phyloP scores from a whole-genome alignment of 2,888 invertebrate species.

The Lycaena phlaeas region DNA sequence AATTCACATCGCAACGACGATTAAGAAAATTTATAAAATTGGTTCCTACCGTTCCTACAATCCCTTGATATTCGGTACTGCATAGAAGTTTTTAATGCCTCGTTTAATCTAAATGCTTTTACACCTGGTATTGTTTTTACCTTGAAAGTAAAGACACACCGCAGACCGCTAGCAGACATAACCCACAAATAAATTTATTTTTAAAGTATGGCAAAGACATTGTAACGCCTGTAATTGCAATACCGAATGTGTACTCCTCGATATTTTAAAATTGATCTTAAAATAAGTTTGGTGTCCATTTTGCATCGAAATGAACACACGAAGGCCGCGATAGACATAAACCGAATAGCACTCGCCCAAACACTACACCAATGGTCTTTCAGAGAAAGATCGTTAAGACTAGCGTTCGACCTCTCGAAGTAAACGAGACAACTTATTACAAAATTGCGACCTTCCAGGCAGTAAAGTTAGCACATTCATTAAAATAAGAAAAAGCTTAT shows the following conservation, averaged over 20 bases:
- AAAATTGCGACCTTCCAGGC: not conserved
- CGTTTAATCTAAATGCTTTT: conserved; percentile 2
- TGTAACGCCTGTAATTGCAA: not conserved
- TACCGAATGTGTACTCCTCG: not conserved
- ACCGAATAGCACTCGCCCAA: not conserved
- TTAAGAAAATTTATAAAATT: too few relatives aligned
- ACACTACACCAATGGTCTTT: not conserved
- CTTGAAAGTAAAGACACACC: not conserved
- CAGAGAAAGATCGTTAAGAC: not conserved
- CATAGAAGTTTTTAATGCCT: not conserved
- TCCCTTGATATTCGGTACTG: not conserved
- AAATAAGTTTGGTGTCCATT: not conserved
- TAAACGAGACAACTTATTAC: not conserved
- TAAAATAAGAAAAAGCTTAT: conserved; percentile 8
- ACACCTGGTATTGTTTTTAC: not conserved
- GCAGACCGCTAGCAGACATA: not conserved
- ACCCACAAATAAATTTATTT: not conserved
- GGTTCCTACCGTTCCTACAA: too few relatives aligned
- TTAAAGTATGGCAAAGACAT: not conserved
- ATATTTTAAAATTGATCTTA: not conserved
- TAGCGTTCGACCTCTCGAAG: not conserved
- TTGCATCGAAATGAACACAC: not conserved
- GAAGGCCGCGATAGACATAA: not conserved
- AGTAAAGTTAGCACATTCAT: conserved; percentile 7
- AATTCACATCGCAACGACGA: too few relatives aligned